Percentiles rank a stretch among this genome's conserved stretches.
phyloP scores from a whole-genome alignment of 2,888 invertebrate genomes.

The Lasioglossum leucozonium region DNA sequence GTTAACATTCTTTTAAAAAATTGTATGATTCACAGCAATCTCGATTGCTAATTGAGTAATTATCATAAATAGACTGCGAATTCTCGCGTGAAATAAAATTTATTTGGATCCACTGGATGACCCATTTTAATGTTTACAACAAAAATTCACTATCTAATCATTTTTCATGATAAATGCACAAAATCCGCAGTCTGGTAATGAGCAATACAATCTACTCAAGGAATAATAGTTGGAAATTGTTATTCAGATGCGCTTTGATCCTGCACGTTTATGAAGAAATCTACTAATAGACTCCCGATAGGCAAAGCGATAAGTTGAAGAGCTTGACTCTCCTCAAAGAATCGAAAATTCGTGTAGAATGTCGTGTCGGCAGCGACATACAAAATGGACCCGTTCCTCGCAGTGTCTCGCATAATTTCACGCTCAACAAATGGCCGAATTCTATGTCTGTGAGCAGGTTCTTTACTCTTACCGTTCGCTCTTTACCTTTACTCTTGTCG shows the following conservation, averaged over 20 bases:
- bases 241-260: neutral
- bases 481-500: no score
- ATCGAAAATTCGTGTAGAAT: conserved; percentile 11
- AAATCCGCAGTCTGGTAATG: neutral
- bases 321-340: neutral
- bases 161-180: neutral
- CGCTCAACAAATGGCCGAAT: neutral
- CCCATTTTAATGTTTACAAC: neutral
- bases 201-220: neutral
- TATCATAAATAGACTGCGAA: neutral
- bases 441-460: neutral
- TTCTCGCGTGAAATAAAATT: no score
- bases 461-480: neutral
- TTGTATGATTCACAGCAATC: neutral
- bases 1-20: neutral
- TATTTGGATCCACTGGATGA: no score
- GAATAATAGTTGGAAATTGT: neutral
- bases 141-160: neutral
- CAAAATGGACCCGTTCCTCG: neutral
- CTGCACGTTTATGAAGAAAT: neutral
- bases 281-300: neutral
- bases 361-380: neutral
- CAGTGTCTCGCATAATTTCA: neutral
- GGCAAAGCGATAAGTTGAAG: neutral
- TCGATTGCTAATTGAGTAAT: neutral